Conservation (phyloP, 2,797 vertebrate species). For the Acropternis orthonyx region DNA sequence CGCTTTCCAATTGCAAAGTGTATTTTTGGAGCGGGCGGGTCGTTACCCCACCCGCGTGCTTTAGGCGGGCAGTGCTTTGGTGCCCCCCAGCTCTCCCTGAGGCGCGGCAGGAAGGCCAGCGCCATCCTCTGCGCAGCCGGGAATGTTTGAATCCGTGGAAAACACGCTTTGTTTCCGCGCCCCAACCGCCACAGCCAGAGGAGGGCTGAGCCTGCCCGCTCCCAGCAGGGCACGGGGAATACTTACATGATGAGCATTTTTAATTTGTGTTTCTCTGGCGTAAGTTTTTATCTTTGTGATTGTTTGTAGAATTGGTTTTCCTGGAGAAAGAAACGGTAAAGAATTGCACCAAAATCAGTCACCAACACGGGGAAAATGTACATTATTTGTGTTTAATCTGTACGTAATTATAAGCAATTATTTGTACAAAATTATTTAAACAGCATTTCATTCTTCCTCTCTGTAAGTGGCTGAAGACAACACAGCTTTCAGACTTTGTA, state of each 20-base stretch:
- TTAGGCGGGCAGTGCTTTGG: background rate
- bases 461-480: background rate
- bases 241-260: constrained; percentile 77
- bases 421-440: background rate
- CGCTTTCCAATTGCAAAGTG: background rate
- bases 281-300: constrained; percentile 99
- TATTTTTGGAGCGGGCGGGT: background rate
- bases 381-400: fast-evolving
- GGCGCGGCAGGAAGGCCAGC: background rate
- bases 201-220: background rate
- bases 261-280: constrained; percentile 99
- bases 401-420: background rate
- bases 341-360: constrained; percentile 3
- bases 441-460: background rate
- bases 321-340: constrained; percentile 64
- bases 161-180: no score
- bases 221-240: constrained; percentile 1
- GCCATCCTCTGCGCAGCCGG: background rate
- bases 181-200: background rate
- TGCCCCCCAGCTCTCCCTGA: background rate
- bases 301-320: constrained; percentile 99
- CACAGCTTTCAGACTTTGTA: background rate
- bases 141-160: background rate
- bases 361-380: fast-evolving
- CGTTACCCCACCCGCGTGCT: background rate